These are phyloP conservation scores for Argentina silus DNA, from an alignment of 2,797 vertebrate species.

Conservation along the genomic window DNA sequence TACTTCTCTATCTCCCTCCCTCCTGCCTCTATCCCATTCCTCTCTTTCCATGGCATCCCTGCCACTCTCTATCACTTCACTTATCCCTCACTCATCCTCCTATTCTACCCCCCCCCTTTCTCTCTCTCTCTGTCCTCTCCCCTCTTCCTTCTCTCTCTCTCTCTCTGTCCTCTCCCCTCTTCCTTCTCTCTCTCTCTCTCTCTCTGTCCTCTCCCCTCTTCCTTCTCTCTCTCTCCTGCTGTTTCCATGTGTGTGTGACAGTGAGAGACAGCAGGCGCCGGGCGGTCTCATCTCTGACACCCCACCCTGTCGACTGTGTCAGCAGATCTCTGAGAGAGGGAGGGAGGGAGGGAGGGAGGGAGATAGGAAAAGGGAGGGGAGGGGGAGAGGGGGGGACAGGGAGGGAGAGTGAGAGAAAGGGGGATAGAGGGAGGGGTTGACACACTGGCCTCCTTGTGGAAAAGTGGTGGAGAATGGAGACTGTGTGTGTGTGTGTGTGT, in stretches of 20 bases:
- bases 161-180: too few species aligned
- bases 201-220: neutral
- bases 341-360: neutral
- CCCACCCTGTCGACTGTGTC: neutral
- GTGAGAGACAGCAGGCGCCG: neutral
- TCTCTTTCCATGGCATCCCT: neutral
- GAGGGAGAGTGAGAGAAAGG: neutral
- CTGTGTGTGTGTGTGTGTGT: conserved; percentile 18
- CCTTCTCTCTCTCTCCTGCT: neutral
- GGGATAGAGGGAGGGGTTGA: neutral
- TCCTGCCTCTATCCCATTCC: neutral
- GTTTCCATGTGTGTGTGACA: conserved; percentile 17
- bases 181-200: neutral
- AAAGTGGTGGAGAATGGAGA: conserved; percentile 10
- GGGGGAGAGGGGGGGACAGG: neutral
- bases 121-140: neutral
- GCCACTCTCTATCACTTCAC: too few species aligned
- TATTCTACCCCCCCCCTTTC: neutral
- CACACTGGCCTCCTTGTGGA: conserved; percentile 24
- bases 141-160: neutral
- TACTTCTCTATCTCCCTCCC: neutral
- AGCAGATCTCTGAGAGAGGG: conserved; percentile 1
- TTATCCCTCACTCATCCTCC: neutral
- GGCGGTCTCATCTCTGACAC: neutral
- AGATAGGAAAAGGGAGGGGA: neutral